Conservation (phyloP, 1,140 invertebrate genomes). For the Euschistus heros region DNA sequence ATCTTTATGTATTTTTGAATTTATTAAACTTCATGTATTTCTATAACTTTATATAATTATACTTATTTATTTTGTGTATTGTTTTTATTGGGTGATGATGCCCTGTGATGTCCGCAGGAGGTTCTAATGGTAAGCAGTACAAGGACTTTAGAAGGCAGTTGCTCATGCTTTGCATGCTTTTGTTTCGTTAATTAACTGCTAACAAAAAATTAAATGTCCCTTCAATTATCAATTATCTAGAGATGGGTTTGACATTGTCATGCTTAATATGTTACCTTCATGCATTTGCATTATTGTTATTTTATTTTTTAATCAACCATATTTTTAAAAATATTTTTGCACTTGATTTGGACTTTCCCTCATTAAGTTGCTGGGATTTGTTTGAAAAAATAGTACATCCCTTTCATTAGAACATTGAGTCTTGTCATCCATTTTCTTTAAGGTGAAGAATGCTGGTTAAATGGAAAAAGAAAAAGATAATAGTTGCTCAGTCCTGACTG, state of each 20-base stretch:
- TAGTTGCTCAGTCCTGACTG: no score
- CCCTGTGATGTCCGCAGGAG: slow-evolving; percentile 4
- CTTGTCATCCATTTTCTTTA: no score
- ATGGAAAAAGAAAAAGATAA: no score
- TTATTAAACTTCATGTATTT: neutral
- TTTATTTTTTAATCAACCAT: no score
- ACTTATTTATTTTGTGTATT: neutral
- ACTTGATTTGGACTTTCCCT: no score
- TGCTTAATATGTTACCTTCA: neutral
- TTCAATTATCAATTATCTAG: neutral
- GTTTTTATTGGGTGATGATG: slow-evolving; percentile 14
- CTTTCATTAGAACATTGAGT: no score
- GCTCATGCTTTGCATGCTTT: slow-evolving; percentile 11
- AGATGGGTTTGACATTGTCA: neutral
- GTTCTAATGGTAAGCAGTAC: slow-evolving; percentile 8
- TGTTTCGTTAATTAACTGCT: no score
- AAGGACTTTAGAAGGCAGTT: neutral
- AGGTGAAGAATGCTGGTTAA: no score
- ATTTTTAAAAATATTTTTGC: no score
- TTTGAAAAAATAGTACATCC: no score
- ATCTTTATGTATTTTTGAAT: neutral
- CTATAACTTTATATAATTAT: neutral
- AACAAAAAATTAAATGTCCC: no score
- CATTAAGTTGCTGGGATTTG: no score
- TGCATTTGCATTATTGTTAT: neutral